Evolutionary conservation across 2,113 vertebrate species (phyloP), one percentile per base, ranked within the genome.

Genomic region (Corynorhinus townsendii): DNA sequence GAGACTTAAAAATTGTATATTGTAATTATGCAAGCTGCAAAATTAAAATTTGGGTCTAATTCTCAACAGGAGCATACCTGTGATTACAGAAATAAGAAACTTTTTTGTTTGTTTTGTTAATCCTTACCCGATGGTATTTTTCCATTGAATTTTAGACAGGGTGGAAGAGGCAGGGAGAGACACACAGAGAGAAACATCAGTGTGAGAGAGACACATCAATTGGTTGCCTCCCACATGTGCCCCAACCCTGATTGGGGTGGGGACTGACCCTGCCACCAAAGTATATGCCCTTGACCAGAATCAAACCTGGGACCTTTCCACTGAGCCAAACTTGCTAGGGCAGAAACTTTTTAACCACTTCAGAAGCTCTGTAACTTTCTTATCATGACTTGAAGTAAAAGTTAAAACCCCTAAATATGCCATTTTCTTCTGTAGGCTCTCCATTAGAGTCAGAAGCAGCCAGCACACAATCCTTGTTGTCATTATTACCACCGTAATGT

Each of bases 21-120:
- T 76, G 2, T 77, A 95, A 30, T 77, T 82, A 38, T 87, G 2
- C 35, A 87, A 49, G 73, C 62, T 90, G 22, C 17, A 83, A 59
- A 92, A 72, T 90, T 95, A 94, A 82, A 91, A 72, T 89, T 85
- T 88, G 35, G 30, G 11, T 75, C 19, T 89, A 10, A 43, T 92
- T 90, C 52, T 94, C 45, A 72, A 43, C 17, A 49, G 52, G 38
- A 45, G 68, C 40, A 62, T 69, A 72, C 11, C 15, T 45, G 16
- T 52, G 59, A 17, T 92, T 89, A 69, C 7, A 89, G 54, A 85
- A 75, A 28, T 56, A 52, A 86, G 22, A 89, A 79, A 69, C 19
- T 73, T 69, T 90, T 92, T 59, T 56, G 54, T 49, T 49, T 49
- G 49, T 56, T 56, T 56, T 56, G 54, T 56, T 56, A 56, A 56